Conservation (phyloP, 2,797 vertebrate genomes). For the Protonibea diacanthus region DNA sequence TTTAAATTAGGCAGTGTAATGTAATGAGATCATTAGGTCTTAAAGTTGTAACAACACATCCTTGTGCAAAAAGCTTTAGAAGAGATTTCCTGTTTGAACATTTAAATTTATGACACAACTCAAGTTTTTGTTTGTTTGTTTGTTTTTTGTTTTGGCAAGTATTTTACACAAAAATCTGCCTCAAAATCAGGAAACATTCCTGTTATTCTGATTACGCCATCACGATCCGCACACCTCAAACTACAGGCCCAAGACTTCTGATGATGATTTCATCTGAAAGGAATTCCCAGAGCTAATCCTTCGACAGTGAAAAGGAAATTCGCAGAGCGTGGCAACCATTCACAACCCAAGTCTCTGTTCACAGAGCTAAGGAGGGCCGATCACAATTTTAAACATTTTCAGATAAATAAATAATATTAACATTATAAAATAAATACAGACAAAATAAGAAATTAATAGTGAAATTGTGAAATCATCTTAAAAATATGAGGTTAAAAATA, state of each 20-base stretch:
- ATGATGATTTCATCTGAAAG: neutral
- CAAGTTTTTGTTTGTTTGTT: too few species aligned
- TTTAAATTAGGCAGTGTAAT: constrained; percentile 17
- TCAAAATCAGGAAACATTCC: neutral
- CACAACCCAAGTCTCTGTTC: neutral
- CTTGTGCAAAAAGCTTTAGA: too few species aligned
- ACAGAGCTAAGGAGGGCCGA: too few species aligned
- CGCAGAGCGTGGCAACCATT: too few species aligned
- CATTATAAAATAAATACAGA: neutral
- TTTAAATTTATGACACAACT: too few species aligned
- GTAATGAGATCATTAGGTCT: neutral
- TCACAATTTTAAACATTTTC: neutral
- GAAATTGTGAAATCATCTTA: neutral
- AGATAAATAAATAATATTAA: neutral
- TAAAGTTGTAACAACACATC: neutral
- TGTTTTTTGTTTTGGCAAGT: too few species aligned
- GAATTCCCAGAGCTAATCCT: constrained; percentile 14
- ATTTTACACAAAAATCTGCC: neutral
- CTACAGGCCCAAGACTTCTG: too few species aligned
- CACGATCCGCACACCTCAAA: neutral
- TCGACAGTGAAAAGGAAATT: neutral
- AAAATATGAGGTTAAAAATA: too few species aligned
- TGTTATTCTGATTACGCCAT: neutral
- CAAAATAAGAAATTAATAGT: neutral
- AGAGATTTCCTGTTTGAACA: too few species aligned